Percentiles rank a stretch among this genome's conserved stretches.
phyloP scores from a whole-genome alignment of 2,113 vertebrate species.

The Nyctibius bracteatus region DNA sequence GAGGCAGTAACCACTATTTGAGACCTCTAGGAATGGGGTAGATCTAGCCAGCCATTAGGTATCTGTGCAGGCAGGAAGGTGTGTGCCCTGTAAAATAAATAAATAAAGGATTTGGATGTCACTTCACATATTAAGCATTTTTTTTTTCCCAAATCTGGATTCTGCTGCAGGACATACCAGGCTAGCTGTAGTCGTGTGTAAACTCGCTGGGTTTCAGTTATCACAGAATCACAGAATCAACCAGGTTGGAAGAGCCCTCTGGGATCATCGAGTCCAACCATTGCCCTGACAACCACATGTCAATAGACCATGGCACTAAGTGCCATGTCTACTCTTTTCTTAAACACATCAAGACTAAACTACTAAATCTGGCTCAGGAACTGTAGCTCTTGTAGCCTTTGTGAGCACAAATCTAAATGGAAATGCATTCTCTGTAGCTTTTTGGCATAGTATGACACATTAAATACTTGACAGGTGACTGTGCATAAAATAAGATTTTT shows the following conservation, averaged over 20 bases:
- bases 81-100: not conserved
- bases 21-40: not conserved
- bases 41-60: not conserved
- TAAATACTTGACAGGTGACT: not conserved
- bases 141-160: not conserved
- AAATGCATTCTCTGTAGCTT: not conserved
- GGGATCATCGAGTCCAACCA: too few relatives aligned
- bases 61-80: not conserved
- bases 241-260: too few relatives aligned
- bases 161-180: not conserved
- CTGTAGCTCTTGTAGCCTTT: not conserved
- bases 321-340: too few relatives aligned
- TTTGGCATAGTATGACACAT: not conserved
- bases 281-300: too few relatives aligned
- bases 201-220: not conserved
- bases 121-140: not conserved
- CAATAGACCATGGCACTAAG: too few relatives aligned
- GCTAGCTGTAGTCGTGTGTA: not conserved
- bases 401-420: not conserved
- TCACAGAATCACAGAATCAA: too few relatives aligned
- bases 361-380: not conserved
- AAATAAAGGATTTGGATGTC: not conserved
- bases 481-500: not conserved
- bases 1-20: not conserved
- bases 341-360: too few relatives aligned